Base-by-base conservation (phyloP, 2,888 invertebrate genomes). In the Microctonus hyperodae region DNA sequence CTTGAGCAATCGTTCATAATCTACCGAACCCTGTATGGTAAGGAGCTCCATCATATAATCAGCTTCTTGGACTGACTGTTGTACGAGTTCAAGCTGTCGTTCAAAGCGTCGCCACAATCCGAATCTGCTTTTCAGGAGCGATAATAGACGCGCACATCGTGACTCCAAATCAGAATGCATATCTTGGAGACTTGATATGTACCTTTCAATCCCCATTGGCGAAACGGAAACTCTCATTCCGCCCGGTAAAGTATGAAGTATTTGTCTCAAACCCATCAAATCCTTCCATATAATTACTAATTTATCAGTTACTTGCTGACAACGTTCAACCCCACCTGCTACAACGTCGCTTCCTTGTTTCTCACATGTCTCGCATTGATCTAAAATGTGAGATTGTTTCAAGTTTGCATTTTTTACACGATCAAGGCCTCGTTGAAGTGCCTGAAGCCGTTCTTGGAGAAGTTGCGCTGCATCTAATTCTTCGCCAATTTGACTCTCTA, bases 1-100 rank as follows among this genome's bases (percentile, higher is more conserved):
- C 79, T 93, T 94, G 62, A 91, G 86, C 67, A 95, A 85, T 9
- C 94, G 87, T 72, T 93, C 93, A 77, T 94, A 94, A 82, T 95
- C 94, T 16, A 94, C 92, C 69, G 92, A 91, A 1, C 93, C 94
- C 79, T 94, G 94, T 0, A 94, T 91, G 0, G 92, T 92, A 13
- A 94, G 86, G 67, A 94, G 85, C 73, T 94, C 94, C 86, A 93
- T 92, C 93, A 94, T 93, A 76, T 93, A 94, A 81, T 94, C 94
- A 0, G 94, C 92, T 76, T 94, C 94, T 65, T 93, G 89, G 0
- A 94, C 93, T 0, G 92, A 93, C 60, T 92, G 91, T 70, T 93
- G 92, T 11, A 94, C 93, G 80, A 90, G 79, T 75, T 94, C 94
- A 73, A 94, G 82, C 75, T 93, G 92, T 2, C 88, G 86, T 78